Conservation (phyloP, 1,140 invertebrate genomes). For the Drosophila navojoa region DNA sequence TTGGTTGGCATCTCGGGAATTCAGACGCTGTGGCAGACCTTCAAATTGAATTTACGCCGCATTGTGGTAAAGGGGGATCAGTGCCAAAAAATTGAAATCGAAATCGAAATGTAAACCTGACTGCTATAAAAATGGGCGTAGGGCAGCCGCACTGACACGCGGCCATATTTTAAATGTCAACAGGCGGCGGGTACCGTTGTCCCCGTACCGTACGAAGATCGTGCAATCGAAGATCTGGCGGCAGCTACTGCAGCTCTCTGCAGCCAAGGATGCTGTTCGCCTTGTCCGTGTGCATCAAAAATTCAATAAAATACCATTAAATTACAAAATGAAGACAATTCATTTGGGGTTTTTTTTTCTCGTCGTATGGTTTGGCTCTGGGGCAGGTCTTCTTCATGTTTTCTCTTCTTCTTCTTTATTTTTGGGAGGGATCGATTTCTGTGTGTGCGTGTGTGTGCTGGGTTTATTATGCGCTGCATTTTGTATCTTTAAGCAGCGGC, state of each 20-base stretch:
- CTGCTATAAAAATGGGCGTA: constrained; percentile 80
- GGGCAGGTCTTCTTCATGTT: constrained; percentile 14
- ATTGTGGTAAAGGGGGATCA: constrained; percentile 22
- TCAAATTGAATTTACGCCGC: constrained; percentile 79
- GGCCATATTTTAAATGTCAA: constrained; percentile 84
- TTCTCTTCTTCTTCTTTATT: constrained; percentile 21
- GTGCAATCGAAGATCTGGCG: constrained; percentile 18
- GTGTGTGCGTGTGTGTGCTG: constrained; percentile 10
- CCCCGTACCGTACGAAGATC: constrained; percentile 4
- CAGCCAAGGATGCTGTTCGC: constrained; percentile 64
- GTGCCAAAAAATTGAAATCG: constrained; percentile 67
- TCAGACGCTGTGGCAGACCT: constrained; percentile 54
- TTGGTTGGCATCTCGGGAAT: constrained; percentile 48
- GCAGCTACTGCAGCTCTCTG: constrained; percentile 4
- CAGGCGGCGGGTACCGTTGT: constrained; percentile 37
- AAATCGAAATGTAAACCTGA: constrained; percentile 78
- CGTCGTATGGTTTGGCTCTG: constrained; percentile 18
- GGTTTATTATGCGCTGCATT: constrained; percentile 40
- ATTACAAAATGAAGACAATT: constrained; percentile 83
- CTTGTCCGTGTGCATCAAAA: constrained; percentile 72
- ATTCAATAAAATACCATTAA: constrained; percentile 83
- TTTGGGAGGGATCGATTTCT: constrained; percentile 9
- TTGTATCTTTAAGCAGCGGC: constrained; percentile 71
- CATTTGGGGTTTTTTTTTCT: constrained; percentile 54
- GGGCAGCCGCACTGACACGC: constrained; percentile 79